phyloP scores from a whole-genome alignment of 2,113 vertebrate species.

The Trichomycterus rosablanca region DNA sequence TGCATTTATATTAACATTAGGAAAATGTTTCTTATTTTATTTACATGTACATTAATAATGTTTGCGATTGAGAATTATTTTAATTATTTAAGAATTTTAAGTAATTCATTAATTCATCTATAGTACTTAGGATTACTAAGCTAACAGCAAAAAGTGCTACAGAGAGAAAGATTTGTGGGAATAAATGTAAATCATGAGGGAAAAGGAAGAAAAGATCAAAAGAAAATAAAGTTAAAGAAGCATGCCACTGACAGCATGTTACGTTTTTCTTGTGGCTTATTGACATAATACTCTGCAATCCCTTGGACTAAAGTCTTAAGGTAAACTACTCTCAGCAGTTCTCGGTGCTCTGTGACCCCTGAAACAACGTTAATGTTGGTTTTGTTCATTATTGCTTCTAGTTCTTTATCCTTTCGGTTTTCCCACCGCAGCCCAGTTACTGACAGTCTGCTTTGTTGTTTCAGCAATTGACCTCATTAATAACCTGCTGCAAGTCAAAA shows the following conservation, averaged over 20 bases:
- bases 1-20: too few species aligned
- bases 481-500: conserved; percentile 98
- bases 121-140: too few species aligned
- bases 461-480: conserved; percentile 96
- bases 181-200: conserved; percentile 1
- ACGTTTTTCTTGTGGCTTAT: conserved; percentile 48
- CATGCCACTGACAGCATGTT: conserved; percentile 20
- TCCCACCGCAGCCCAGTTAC: conserved; percentile 32
- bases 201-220: conserved; percentile 7
- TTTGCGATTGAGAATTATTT: too few species aligned
- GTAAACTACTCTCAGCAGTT: conserved; percentile 46
- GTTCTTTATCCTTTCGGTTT: conserved; percentile 26
- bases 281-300: conserved; percentile 64
- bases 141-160: neutral
- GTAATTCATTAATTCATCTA: too few species aligned
- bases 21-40: too few species aligned
- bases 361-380: conserved; percentile 74
- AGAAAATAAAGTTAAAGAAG: conserved; percentile 15
- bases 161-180: neutral
- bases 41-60: too few species aligned
- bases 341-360: conserved; percentile 64
- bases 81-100: too few species aligned
- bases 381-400: conserved; percentile 65
- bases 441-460: conserved; percentile 55
- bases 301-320: conserved; percentile 47